phyloP scores from a whole-genome alignment of 2,797 vertebrate genomes.

The Gallinago nigripennis region DNA sequence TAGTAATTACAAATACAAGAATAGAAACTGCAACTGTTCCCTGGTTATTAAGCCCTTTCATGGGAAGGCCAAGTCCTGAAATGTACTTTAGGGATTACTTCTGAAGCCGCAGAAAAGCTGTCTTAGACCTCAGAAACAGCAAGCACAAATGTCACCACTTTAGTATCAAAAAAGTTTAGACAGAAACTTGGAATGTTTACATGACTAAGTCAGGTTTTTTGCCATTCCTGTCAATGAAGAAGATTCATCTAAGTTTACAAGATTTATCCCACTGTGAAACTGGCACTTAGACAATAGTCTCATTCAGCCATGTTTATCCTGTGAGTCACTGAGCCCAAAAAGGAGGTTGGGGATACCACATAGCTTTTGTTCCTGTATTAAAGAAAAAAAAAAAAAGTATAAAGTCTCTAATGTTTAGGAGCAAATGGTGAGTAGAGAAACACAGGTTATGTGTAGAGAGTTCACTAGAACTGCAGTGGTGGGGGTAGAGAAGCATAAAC shows the following conservation, averaged over 20 bases:
- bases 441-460: not conserved
- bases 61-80: not conserved
- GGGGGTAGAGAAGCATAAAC: not conserved
- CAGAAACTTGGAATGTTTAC: constrained; percentile 32
- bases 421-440: not conserved
- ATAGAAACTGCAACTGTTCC: not conserved
- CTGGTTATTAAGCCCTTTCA: not conserved
- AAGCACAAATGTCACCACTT: not conserved
- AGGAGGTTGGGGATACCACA: not conserved
- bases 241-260: constrained; percentile 38
- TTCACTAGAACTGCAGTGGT: not conserved
- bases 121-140: not conserved
- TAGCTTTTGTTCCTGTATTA: not conserved
- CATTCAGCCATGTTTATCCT: constrained; percentile 9
- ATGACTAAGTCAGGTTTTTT: not conserved
- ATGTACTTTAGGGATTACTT: not conserved
- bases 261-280: constrained; percentile 13
- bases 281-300: constrained; percentile 4
- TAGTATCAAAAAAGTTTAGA: constrained; percentile 12
- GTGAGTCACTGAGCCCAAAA: not conserved
- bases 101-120: not conserved
- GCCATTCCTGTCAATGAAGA: not conserved
- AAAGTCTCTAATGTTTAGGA: not conserved
- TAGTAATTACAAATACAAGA: not conserved
- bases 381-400: not conserved